A percentile compares a stretch with the other conserved stretches of the same genome.
Conservation (phyloP, 2,888 invertebrate species). For the Vanessa cardui region DNA sequence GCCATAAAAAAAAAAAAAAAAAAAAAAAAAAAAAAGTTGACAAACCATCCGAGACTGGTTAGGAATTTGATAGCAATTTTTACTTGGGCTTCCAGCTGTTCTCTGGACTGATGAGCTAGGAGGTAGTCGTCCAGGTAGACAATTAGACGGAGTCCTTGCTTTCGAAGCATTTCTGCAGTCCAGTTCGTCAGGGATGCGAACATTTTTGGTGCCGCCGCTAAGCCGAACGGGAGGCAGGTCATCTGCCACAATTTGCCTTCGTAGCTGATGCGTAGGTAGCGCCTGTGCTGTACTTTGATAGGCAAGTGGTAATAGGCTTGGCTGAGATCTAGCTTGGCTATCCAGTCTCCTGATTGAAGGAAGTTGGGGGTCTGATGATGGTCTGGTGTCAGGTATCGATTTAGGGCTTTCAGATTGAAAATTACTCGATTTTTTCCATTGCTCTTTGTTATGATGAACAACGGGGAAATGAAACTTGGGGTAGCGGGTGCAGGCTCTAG, state of each 20-base stretch:
- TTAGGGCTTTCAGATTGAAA: conserved; percentile 35
- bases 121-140: conserved; percentile 37
- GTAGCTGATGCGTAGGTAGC: too few relatives aligned
- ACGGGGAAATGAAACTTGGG: conserved; percentile 27
- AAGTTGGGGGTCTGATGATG: conserved; percentile 26
- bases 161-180: too few relatives aligned
- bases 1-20: too few relatives aligned
- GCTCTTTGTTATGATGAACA: conserved; percentile 28
- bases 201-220: too few relatives aligned
- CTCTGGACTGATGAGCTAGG: conserved; percentile 20
- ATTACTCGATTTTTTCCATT: conserved; percentile 26
- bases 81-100: conserved; percentile 36
- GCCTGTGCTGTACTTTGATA: too few relatives aligned
- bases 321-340: conserved; percentile 33
- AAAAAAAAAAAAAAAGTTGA: too few relatives aligned
- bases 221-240: too few relatives aligned
- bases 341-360: conserved; percentile 35
- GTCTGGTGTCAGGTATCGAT: conserved; percentile 27
- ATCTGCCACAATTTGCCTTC: too few relatives aligned
- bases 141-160: too few relatives aligned
- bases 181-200: too few relatives aligned
- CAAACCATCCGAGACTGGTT: conserved; percentile 35
- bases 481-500: too few relatives aligned
- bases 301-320: too few relatives aligned
- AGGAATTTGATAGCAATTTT: conserved; percentile 39